Percentiles rank a stretch among this genome's conserved stretches.
phyloP scores from a whole-genome alignment of 1,140 invertebrate genomes.

The Stegodyphus dumicola region DNA sequence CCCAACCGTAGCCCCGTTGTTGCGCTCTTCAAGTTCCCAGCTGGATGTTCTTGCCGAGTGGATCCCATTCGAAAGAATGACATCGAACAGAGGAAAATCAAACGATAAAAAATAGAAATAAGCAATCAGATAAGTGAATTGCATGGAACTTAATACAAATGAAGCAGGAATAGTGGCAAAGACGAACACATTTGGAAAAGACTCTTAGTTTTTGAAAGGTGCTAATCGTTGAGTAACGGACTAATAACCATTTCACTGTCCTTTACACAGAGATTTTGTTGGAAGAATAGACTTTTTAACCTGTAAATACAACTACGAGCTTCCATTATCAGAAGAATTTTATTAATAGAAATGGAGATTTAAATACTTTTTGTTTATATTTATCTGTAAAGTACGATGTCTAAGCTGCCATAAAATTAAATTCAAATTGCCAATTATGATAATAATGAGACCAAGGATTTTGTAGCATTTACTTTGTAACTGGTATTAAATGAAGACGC shows the following conservation, averaged over 20 bases:
- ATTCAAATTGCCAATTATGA: too few species aligned
- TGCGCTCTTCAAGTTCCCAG: slow-evolving; percentile 69
- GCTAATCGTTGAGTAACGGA: slow-evolving; percentile 14
- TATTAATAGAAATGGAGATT: too few species aligned
- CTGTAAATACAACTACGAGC: too few species aligned
- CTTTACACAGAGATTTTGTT: slow-evolving; percentile 18
- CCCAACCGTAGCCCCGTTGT: slow-evolving; percentile 66
- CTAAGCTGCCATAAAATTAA: too few species aligned
- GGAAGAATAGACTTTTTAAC: neutral
- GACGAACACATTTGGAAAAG: neutral
- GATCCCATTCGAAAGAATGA: slow-evolving; percentile 63
- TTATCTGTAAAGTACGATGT: too few species aligned
- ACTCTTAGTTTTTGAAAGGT: slow-evolving; percentile 1
- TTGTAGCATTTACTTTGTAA: too few species aligned
- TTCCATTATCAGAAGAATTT: too few species aligned
- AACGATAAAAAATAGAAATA: neutral
- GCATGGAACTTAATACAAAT: neutral
- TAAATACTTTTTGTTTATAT: too few species aligned
- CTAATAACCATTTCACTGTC: slow-evolving; percentile 10
- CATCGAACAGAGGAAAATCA: slow-evolving; percentile 52
- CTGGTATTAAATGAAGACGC: too few species aligned
- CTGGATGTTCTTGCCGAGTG: slow-evolving; percentile 69
- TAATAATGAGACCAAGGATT: too few species aligned
- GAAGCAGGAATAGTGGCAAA: neutral
- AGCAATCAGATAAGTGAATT: neutral